A percentile compares a stretch with the other conserved stretches of the same genome.
These are phyloP conservation scores for Xenops minutus DNA, from an alignment of 2,797 vertebrate genomes.

Conservation along the genomic window DNA sequence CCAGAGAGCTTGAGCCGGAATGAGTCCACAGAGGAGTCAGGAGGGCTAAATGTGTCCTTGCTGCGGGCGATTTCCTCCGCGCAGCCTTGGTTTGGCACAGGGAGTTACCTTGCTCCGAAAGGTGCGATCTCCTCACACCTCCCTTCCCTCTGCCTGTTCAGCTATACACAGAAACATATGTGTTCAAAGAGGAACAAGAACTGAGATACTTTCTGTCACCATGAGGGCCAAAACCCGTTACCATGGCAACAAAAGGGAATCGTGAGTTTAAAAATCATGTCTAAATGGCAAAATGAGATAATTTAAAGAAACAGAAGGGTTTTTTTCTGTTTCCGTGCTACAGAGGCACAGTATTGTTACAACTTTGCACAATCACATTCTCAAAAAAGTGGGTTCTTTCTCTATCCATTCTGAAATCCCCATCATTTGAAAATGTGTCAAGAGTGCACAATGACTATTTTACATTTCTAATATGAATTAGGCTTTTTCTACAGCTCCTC, in stretches of 20 bases:
- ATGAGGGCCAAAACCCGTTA: slow-evolving; percentile 73
- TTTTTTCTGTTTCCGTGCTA: neutral
- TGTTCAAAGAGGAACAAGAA: slow-evolving; percentile 70
- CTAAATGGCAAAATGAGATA: slow-evolving; percentile 75
- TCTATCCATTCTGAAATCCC: neutral
- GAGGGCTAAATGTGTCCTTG: slow-evolving; percentile 58
- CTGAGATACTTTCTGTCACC: slow-evolving; percentile 72
- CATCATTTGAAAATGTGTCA: neutral
- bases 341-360: neutral
- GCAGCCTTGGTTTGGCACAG: slow-evolving; percentile 30
- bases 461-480: neutral
- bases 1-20: slow-evolving; percentile 42
- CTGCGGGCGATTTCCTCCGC: slow-evolving; percentile 52
- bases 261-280: slow-evolving; percentile 74
- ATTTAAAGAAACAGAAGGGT: slow-evolving; percentile 69
- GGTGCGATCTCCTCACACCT: slow-evolving; percentile 53
- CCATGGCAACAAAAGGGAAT: slow-evolving; percentile 73
- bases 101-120: slow-evolving; percentile 62
- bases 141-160: slow-evolving; percentile 37
- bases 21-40: neutral
- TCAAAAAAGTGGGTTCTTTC: slow-evolving; percentile 24
- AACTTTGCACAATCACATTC: neutral
- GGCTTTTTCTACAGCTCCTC: neutral
- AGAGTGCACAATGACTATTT: neutral
- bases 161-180: slow-evolving; percentile 64